Percentiles rank a stretch among this genome's conserved stretches.
Evolutionary conservation across 2,113 vertebrate species (phyloP).

Genomic region (Taxidea taxus): DNA sequence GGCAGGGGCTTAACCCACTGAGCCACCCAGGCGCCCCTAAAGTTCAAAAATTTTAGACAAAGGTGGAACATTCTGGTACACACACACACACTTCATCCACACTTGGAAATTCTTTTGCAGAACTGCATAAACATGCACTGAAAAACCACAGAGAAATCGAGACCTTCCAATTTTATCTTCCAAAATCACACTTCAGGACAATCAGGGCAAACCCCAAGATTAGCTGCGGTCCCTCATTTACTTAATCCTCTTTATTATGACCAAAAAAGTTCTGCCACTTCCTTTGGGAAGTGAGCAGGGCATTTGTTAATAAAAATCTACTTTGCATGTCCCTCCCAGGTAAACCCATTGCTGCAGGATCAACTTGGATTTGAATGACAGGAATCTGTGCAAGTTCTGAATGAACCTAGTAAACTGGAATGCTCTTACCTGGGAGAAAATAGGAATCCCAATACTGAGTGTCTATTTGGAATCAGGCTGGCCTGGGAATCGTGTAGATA

Average conservation of each 20-base stretch:
- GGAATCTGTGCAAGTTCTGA: not conserved
- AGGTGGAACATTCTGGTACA: not conserved
- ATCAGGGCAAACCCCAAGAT: not conserved
- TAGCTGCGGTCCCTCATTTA: not conserved
- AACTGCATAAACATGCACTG: not conserved
- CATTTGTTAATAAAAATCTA: constrained; percentile 48
- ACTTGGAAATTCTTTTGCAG: not conserved
- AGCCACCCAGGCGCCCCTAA: too few relatives aligned
- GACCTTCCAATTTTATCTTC: constrained; percentile 1
- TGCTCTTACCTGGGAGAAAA: not conserved
- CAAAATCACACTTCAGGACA: constrained; percentile 25
- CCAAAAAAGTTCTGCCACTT: constrained; percentile 8
- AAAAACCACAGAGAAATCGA: not conserved
- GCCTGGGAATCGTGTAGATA: not conserved
- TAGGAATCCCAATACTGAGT: not conserved
- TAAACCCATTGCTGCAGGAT: constrained; percentile 5
- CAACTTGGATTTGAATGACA: constrained; percentile 45
- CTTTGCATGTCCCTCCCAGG: not conserved
- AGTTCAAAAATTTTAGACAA: not conserved
- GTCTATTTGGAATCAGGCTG: not conserved
- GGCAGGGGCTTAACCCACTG: too few relatives aligned
- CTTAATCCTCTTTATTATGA: constrained; percentile 15
- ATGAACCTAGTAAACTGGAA: not conserved
- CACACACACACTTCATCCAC: not conserved
- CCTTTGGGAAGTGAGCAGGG: not conserved